These are phyloP conservation scores for Probaryconus sp. DNA, from an alignment of 1,140 invertebrate genomes.

Conservation along the genomic window DNA sequence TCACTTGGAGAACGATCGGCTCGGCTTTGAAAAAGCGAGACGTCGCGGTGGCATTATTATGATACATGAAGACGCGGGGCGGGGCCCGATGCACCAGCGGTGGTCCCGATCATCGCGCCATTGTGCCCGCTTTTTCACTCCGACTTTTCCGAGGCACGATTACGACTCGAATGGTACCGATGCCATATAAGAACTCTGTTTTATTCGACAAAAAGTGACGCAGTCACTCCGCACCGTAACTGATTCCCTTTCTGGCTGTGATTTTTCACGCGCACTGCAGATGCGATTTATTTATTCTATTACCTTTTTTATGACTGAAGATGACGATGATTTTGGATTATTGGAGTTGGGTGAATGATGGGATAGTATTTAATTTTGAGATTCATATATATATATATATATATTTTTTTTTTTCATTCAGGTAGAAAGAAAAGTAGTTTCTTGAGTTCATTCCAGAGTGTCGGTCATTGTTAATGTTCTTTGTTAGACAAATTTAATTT, in stretches of 20 bases:
- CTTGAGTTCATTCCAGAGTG: no score
- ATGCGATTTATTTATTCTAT: slow-evolving; percentile 27
- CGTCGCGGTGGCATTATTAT: slow-evolving; percentile 35
- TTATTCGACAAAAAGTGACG: slow-evolving; percentile 41
- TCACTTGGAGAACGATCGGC: slow-evolving; percentile 40
- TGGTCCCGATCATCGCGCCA: slow-evolving; percentile 5
- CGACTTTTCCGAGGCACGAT: slow-evolving; percentile 20
- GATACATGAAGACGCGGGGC: slow-evolving; percentile 30
- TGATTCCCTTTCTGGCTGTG: slow-evolving; percentile 25
- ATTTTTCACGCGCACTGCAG: slow-evolving; percentile 40
- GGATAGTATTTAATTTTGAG: no score
- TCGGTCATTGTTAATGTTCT: no score
- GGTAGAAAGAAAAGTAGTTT: no score
- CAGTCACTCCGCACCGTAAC: slow-evolving; percentile 29
- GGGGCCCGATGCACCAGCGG: slow-evolving; percentile 3
- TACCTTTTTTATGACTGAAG: neutral
- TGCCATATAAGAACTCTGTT: slow-evolving; percentile 38
- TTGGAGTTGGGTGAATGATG: no score
- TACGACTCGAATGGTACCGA: slow-evolving; percentile 5
- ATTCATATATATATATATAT: no score
- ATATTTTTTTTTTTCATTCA: no score
- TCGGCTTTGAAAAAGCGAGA: slow-evolving; percentile 36
- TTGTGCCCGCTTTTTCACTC: slow-evolving; percentile 15
- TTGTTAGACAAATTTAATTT: no score
- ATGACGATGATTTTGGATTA: no score